phyloP scores from a whole-genome alignment of 2,797 vertebrate genomes.

The Labeo calbasu region DNA sequence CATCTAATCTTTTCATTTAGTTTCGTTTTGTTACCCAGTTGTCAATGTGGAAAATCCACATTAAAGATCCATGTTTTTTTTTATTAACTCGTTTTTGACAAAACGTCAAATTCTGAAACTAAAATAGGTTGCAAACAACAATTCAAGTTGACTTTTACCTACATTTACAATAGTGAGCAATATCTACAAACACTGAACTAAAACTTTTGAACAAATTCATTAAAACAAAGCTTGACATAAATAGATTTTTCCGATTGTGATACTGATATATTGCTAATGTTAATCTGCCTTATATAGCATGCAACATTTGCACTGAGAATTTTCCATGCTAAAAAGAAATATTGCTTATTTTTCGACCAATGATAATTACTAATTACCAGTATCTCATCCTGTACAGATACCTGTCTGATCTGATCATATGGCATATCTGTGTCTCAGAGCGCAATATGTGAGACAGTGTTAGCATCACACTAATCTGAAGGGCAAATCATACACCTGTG shows the following conservation, averaged over 20 bases:
- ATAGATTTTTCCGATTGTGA: neutral
- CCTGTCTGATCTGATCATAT: slow-evolving; percentile 9
- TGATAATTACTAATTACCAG: neutral
- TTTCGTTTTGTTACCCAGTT: no score
- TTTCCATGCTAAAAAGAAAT: neutral
- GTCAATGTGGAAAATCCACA: neutral
- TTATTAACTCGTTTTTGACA: neutral
- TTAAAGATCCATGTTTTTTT: neutral
- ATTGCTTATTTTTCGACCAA: neutral
- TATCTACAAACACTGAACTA: no score
- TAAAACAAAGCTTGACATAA: neutral
- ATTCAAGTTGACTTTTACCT: neutral
- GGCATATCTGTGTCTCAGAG: neutral
- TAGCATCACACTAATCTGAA: neutral
- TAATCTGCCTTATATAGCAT: neutral
- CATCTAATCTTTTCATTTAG: no score
- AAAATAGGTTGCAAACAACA: neutral
- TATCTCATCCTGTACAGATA: neutral
- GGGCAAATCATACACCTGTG: slow-evolving; percentile 1
- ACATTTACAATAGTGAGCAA: neutral
- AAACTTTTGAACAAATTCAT: neutral
- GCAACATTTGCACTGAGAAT: neutral
- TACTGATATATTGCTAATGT: neutral
- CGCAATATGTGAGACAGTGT: neutral
- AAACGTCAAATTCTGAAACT: neutral